Conservation (phyloP, 2,888 invertebrate species). For the Stenichneumon culpator region DNA sequence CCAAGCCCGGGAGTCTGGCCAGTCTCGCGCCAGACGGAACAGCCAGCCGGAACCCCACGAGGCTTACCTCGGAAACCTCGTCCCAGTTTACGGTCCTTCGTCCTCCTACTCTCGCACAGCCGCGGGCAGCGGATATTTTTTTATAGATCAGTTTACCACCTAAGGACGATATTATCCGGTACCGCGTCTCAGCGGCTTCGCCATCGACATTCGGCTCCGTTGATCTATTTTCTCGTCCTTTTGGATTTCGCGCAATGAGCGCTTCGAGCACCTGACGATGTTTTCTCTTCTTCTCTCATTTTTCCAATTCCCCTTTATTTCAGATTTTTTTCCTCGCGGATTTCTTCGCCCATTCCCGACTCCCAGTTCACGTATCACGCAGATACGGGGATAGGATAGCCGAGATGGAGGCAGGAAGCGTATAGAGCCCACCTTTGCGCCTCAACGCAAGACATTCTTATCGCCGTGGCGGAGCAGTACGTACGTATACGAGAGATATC, state of each 20-base stretch:
- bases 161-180: too few relatives aligned
- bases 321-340: background rate
- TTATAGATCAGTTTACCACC: background rate
- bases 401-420: slow-evolving; percentile 58
- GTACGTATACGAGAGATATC: slow-evolving; percentile 73
- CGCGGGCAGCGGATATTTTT: background rate
- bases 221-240: background rate
- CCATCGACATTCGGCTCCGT: background rate
- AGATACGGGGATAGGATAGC: slow-evolving; percentile 64
- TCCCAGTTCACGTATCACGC: slow-evolving; percentile 27
- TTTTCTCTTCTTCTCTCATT: background rate
- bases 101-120: background rate
- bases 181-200: too few relatives aligned
- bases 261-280: background rate
- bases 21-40: too few relatives aligned
- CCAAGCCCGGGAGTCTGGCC: too few relatives aligned
- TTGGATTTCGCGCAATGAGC: background rate
- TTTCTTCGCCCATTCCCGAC: slow-evolving; percentile 26
- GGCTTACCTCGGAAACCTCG: slow-evolving; percentile 12
- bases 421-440: slow-evolving; percentile 49
- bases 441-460: slow-evolving; percentile 73
- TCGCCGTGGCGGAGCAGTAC: slow-evolving; percentile 68
- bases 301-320: background rate
- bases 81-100: background rate
- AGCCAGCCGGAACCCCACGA: background rate